Base-by-base conservation (phyloP, 2,888 invertebrate species). In the Litoditis marina region DNA sequence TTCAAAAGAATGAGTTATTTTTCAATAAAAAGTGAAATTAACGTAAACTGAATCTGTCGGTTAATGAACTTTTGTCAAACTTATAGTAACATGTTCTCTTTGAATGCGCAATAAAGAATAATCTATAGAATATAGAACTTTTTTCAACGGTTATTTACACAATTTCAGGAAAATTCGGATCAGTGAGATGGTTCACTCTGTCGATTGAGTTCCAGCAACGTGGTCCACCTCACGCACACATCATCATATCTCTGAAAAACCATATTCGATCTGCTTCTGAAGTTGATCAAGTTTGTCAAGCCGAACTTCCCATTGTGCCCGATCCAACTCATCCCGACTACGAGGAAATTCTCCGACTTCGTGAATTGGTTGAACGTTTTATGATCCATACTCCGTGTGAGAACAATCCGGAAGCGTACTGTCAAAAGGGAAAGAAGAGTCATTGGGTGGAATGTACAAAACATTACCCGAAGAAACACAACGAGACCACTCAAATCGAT, bases 141-240 rank as follows among this genome's bases (percentile, higher is more conserved):
- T n/a, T n/a, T n/a, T n/a, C n/a, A n/a, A n/a, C n/a, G n/a, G n/a
- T n/a, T n/a, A n/a, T n/a, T n/a, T n/a, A n/a, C n/a, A n/a, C n/a
- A 5, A 19, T 49, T 49, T 22, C 31, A 22, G 63, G 63, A 30
- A 39, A 42, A 0, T 63, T 58, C n/a, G 63, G 63, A 25, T 8
- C 6, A 1, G 55, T 63, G 3, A 32, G 8, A 0, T 63, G 63
- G 63, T 63, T 28, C 34, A 44, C 13, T 28, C 59, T 27, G 28
- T 50, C 54, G 0, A 27, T 55, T 3, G 63, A 63, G 34, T 63
- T 63, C 30, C 63, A 63, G 16, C 59, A 59, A 25, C 39, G 63
- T 6, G 63, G 63, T n/a, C 55, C 52, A 47, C 63, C 63, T 4
- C 63, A 63, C 25, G 39, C 30, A 0, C 63, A 63, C 44, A 4